phyloP scores from a whole-genome alignment of 64 coral and sea anemone species.

The Montipora efflorescens region DNA sequence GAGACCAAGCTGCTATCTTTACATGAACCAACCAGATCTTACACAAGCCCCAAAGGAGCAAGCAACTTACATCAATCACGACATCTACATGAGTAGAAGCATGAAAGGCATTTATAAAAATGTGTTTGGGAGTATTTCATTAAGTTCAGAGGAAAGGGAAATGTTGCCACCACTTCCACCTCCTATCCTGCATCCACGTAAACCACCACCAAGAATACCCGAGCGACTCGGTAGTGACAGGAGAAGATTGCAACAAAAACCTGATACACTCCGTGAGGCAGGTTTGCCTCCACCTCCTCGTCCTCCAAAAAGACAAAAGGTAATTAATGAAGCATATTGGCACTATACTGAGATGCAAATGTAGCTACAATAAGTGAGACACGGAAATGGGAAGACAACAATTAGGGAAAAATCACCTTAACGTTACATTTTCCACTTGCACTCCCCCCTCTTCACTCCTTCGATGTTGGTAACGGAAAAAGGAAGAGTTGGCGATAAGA shows the following conservation, averaged over 20 bases:
- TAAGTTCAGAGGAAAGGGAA: background rate
- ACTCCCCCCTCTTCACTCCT: too few species aligned
- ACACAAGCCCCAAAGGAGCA: slow-evolving; percentile 17
- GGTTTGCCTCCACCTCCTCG: background rate
- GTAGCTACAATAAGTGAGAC: background rate
- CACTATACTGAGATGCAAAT: background rate
- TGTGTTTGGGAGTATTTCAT: background rate
- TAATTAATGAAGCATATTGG: background rate
- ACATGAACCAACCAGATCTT: slow-evolving; percentile 46
- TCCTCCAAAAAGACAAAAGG: slow-evolving; percentile 4
- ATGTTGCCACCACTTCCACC: slow-evolving; percentile 12
- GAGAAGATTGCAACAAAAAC: slow-evolving; percentile 1
- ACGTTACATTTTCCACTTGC: too few species aligned
- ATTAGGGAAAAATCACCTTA: too few species aligned
- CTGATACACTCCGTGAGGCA: background rate
- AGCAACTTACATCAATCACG: slow-evolving; percentile 47
- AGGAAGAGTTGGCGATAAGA: too few species aligned
- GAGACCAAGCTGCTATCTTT: slow-evolving; percentile 50
- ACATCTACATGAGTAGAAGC: slow-evolving; percentile 40
- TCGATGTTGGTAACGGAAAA: too few species aligned
- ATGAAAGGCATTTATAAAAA: slow-evolving; percentile 76
- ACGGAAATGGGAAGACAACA: too few species aligned
- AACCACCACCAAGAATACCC: slow-evolving; percentile 42
- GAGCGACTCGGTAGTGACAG: background rate
- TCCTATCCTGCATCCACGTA: slow-evolving; percentile 25